A percentile compares a stretch with the other conserved stretches of the same genome.
Conservation (phyloP, 1,140 invertebrate species). For the Nebria ingens region DNA sequence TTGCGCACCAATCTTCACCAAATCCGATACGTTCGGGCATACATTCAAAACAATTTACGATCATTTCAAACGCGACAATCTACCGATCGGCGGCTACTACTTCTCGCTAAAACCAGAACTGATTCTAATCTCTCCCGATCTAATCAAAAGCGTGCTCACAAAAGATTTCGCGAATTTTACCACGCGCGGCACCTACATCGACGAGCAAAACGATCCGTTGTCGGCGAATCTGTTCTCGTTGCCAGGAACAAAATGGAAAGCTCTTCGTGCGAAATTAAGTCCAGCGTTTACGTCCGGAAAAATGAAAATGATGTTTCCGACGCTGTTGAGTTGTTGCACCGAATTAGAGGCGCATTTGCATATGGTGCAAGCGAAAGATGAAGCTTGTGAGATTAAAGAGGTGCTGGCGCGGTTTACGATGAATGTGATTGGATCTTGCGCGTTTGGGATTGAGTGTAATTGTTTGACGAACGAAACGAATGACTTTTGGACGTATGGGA, state of each 20-base stretch:
- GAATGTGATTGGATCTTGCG: constrained; percentile 36
- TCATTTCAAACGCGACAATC: not conserved
- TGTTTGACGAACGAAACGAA: constrained; percentile 30
- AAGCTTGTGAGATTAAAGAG: constrained; percentile 32
- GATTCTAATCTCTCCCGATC: constrained; percentile 34
- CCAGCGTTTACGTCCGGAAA: constrained; percentile 40
- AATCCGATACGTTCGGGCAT: not conserved
- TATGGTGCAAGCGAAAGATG: constrained; percentile 26
- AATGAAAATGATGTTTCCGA: constrained; percentile 33
- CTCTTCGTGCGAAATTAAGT: constrained; percentile 34
- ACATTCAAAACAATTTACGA: not conserved
- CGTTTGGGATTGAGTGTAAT: constrained; percentile 35
- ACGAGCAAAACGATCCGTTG: constrained; percentile 39
- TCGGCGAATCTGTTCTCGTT: constrained; percentile 32
- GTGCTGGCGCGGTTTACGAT: constrained; percentile 35
- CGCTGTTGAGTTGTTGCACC: constrained; percentile 26
- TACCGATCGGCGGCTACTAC: constrained; percentile 25
- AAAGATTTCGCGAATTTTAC: constrained; percentile 45
- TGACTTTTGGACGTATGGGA: constrained; percentile 24
- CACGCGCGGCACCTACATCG: constrained; percentile 35
- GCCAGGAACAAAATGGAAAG: constrained; percentile 31
- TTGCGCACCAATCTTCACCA: not conserved
- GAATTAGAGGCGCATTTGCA: constrained; percentile 7
- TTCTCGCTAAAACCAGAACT: constrained; percentile 31
- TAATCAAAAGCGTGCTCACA: constrained; percentile 37